phyloP scores from a whole-genome alignment of 2,113 vertebrate species.

The Rhynchomys soricoides region DNA sequence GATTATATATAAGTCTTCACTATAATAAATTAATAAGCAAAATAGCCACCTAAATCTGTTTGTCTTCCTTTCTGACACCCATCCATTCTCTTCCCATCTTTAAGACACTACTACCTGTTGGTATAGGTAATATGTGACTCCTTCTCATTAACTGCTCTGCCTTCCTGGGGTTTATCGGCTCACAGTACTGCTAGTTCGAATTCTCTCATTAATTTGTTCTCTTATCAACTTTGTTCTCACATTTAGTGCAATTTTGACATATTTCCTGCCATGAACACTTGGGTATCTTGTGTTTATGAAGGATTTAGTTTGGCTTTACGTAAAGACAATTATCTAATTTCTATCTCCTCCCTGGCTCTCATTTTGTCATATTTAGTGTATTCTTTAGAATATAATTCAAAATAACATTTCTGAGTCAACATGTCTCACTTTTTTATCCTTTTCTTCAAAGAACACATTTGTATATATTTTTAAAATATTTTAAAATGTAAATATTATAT shows the following conservation, averaged over 20 bases:
- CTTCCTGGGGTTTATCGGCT: background rate
- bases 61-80: background rate
- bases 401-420: background rate
- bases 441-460: background rate
- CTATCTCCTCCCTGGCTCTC: rapidly evolving
- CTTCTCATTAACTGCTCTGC: background rate
- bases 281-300: background rate
- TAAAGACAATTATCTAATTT: background rate
- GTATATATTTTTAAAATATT: background rate
- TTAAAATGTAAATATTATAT: background rate
- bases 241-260: background rate
- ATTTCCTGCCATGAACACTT: background rate
- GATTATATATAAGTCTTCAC: background rate
- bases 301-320: background rate
- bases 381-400: background rate
- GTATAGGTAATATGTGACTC: background rate
- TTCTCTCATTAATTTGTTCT: background rate
- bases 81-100: background rate
- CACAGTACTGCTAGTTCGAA: background rate
- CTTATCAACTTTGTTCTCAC: background rate
- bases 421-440: background rate
- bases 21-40: background rate
- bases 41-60: background rate
- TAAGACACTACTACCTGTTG: background rate
- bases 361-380: background rate